Conservation (phyloP, 2,113 vertebrate species). For the Cyprinodon brontotheroides region DNA sequence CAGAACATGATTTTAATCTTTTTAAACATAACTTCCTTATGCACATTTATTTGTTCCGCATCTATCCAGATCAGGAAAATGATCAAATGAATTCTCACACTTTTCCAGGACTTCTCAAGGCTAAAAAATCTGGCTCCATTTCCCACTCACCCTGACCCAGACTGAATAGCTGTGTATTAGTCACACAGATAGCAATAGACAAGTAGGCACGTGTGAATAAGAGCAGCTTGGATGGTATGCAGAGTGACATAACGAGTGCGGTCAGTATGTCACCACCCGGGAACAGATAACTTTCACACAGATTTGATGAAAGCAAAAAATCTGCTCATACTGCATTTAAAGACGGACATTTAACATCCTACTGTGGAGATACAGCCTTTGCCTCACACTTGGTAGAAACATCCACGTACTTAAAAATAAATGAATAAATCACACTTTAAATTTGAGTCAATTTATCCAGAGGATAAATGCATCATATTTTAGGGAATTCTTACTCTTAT, state of each 20-base stretch:
- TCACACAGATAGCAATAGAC: constrained; percentile 21
- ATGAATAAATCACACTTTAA: not conserved
- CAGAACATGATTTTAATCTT: too few relatives aligned
- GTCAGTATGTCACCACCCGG: not conserved
- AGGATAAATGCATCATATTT: not conserved
- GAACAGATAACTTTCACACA: not conserved
- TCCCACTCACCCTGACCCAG: not conserved
- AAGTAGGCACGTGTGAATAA: constrained; percentile 21
- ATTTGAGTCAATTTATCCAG: not conserved
- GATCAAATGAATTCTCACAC: too few relatives aligned
- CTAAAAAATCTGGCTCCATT: not conserved
- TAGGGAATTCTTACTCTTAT: not conserved
- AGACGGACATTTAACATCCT: not conserved
- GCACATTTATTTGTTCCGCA: too few relatives aligned
- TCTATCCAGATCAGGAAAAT: too few relatives aligned
- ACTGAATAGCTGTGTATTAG: constrained; percentile 18
- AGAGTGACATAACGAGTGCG: not conserved
- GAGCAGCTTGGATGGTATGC: not conserved
- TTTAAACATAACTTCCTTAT: too few relatives aligned
- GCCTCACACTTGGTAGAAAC: not conserved
- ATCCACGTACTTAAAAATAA: not conserved
- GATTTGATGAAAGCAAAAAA: not conserved
- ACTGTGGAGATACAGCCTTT: not conserved
- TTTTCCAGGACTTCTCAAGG: too few relatives aligned
- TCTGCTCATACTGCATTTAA: not conserved